Evolutionary conservation across 92 coral and sea anemone genomes (phyloP), one percentile per base, ranked within the genome.

Genomic region (Plumapathes pennacea): DNA sequence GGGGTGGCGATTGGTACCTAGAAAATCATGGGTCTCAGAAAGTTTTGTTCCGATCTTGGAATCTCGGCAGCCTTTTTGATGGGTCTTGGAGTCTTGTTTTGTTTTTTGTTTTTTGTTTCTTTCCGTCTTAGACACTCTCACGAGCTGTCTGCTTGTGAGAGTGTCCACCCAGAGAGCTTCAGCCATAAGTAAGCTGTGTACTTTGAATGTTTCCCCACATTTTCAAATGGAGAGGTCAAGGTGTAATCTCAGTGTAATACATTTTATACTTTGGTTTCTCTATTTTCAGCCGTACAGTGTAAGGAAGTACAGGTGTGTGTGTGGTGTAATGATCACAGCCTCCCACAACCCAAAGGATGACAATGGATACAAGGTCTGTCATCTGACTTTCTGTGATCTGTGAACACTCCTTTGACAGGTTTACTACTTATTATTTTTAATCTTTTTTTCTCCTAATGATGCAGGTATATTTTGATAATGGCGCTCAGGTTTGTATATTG

Each of bases 311-410:
- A 82, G 60, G 44, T 78, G 97, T 41, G 81, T 60, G 18, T 83
- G 85, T 62, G 98, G 98, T 42, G 77, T 92, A 33, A 92, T 92
- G 98, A 62, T 92, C 15, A 92, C 99, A 33, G 99, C 99, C 10
- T 94, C 99, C 15, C 99, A 94, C 28, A 94, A 94, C 65, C 99
- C 99, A 31, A 94, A 94, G 46, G 99, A 94, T 37, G 96, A 94
- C 72, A 94, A 94, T 74, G 99, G 99, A 34, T 94, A 94, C 67
- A 94, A 94, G 99, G 99, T 94, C 38, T 1, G 46, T 29, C 18
- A 40, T 25, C 0, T 36, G 2, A 18, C 38, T 13, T 46, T 30
- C 18, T 20, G 13, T 54, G 21, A 0, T 17, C 48, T 14, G 14
- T 27, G 32, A 46, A 9, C 8, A 8, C 20, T 28, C 39, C 9